Evolutionary conservation across 2,888 invertebrate genomes (phyloP).

Genomic region (Orchestes rusci): DNA sequence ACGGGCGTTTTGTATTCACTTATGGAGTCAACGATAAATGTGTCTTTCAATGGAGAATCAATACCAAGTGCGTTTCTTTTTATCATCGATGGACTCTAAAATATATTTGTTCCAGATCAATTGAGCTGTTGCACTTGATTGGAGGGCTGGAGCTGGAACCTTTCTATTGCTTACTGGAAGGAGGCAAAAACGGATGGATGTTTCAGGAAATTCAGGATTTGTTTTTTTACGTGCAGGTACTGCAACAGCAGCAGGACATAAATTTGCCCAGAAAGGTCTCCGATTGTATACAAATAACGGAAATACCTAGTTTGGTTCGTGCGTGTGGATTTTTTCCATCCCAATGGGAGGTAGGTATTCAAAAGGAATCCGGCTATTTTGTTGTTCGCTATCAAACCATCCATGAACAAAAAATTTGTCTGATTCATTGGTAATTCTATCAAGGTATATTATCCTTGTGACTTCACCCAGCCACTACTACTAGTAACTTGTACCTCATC

Average conservation of each 20-base stretch:
- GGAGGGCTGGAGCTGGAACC: constrained; percentile 58
- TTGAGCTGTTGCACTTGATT: constrained; percentile 45
- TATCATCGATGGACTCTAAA: no score
- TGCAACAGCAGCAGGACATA: constrained; percentile 63
- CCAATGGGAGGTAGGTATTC: constrained; percentile 57
- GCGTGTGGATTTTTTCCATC: constrained; percentile 69
- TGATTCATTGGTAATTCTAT: no score
- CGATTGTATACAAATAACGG: constrained; percentile 55
- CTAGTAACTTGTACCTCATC: no score
- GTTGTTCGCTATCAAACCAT: no score
- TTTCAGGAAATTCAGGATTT: constrained; percentile 65
- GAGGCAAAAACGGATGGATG: constrained; percentile 62
- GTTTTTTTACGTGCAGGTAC: constrained; percentile 70
- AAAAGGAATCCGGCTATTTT: no score
- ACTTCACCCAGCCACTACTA: no score
- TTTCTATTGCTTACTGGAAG: constrained; percentile 64
- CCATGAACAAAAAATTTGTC: no score
- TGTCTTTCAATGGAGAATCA: constrained; percentile 53
- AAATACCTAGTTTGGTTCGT: constrained; percentile 66
- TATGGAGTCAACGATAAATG: constrained; percentile 48
- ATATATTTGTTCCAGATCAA: no score
- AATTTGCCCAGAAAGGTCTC: constrained; percentile 54
- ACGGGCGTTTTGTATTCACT: constrained; percentile 50
- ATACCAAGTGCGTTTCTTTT: constrained; percentile 41
- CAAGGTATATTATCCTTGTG: no score